A percentile compares a stretch with the other conserved stretches of the same genome.
Conservation (phyloP, 2,797 vertebrate species). For the Rhinogobio ventralis region DNA sequence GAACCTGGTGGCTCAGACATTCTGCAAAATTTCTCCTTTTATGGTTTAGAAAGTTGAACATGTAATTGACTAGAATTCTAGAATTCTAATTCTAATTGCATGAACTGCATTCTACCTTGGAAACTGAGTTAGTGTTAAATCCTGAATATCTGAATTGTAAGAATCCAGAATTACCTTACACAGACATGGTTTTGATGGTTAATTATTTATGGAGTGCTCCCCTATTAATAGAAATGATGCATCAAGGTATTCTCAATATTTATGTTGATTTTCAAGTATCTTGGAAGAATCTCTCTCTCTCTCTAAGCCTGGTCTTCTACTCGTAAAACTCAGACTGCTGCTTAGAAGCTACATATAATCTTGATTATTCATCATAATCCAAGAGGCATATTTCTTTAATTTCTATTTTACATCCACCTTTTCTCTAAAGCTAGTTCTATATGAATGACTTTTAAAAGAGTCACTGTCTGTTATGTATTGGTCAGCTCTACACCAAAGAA, state of each 20-base stretch:
- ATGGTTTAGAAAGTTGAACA: background rate
- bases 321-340: slow-evolving; percentile 70
- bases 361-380: slow-evolving; percentile 80
- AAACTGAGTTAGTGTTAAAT: background rate
- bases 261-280: slow-evolving; percentile 49
- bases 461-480: too few species aligned
- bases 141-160: background rate
- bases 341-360: slow-evolving; percentile 75
- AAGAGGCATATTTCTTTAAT: slow-evolving; percentile 75
- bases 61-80: too few species aligned
- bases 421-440: slow-evolving; percentile 73
- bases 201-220: background rate
- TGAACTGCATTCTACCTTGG: too few species aligned
- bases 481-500: too few species aligned
- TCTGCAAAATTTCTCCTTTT: too few species aligned
- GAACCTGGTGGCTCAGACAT: too few species aligned
- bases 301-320: slow-evolving; percentile 53
- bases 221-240: background rate
- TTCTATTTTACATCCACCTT: slow-evolving; percentile 64
- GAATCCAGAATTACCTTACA: background rate
- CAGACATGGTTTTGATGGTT: background rate
- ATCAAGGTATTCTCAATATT: background rate
- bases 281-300: slow-evolving; percentile 48
- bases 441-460: slow-evolving; percentile 84
- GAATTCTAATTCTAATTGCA: too few species aligned